phyloP scores from a whole-genome alignment of 2,888 invertebrate genomes.

The Drosophila subquinaria region DNA sequence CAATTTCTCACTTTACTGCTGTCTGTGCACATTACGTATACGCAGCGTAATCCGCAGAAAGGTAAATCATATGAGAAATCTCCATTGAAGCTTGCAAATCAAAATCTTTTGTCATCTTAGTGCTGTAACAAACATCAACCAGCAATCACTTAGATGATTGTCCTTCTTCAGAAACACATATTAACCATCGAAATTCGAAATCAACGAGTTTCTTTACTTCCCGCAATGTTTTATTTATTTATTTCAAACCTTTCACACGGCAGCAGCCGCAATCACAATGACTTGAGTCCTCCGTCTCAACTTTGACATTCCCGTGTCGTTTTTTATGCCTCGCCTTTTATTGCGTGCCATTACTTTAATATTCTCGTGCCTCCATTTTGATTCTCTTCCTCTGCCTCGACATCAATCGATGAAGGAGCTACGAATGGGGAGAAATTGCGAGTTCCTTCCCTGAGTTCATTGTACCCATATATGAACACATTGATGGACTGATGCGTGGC shows the following conservation, averaged over 20 bases:
- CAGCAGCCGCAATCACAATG: conserved; percentile 36
- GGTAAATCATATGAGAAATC: conserved; percentile 27
- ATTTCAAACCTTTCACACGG: conserved; percentile 49
- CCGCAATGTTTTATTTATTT: conserved; percentile 50
- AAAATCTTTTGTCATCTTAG: conserved; percentile 31
- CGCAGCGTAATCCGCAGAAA: conserved; percentile 15
- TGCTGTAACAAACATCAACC: conserved; percentile 18
- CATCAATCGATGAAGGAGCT: conserved; percentile 52
- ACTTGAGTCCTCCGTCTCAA: conserved; percentile 44
- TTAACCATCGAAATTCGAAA: conserved; percentile 9
- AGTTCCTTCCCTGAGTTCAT: conserved; percentile 30
- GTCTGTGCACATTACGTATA: conserved; percentile 28
- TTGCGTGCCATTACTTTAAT: conserved; percentile 69
- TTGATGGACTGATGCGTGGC: conserved; percentile 37
- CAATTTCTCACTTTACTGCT: conserved; percentile 46
- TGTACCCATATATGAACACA: conserved; percentile 40
- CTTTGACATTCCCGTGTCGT: conserved; percentile 58
- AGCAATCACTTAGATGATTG: conserved; percentile 42
- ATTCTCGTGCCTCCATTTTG: conserved; percentile 47
- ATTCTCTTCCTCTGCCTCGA: conserved; percentile 6
- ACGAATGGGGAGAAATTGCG: conserved; percentile 3
- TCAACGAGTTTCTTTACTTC: conserved; percentile 16
- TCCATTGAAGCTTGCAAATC: conserved; percentile 38
- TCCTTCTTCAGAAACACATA: conserved; percentile 7
- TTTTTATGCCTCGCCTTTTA: conserved; percentile 60